Conservation (phyloP, 2,888 invertebrate genomes). For the Drosophila mayaguana region DNA sequence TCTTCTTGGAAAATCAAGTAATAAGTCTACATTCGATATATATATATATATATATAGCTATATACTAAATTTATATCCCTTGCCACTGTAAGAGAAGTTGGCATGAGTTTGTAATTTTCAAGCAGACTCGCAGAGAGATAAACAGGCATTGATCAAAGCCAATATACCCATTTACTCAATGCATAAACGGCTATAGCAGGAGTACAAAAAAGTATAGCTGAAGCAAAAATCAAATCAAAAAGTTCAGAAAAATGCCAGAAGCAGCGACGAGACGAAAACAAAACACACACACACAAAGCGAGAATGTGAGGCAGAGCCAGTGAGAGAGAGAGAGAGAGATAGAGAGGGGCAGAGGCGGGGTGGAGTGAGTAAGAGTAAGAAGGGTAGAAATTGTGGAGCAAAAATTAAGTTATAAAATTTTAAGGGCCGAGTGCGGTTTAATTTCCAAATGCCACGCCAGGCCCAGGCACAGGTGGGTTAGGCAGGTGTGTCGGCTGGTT, state of each 20-base stretch:
- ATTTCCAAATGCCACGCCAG: slow-evolving; percentile 76
- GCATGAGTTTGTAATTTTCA: no score
- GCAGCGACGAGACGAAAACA: slow-evolving; percentile 26
- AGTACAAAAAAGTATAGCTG: slow-evolving; percentile 31
- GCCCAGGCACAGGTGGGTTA: slow-evolving; percentile 61
- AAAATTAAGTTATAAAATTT: slow-evolving; percentile 80
- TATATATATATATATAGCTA: no score
- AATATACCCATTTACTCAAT: not conserved
- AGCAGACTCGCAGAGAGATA: no score
- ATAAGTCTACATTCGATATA: no score
- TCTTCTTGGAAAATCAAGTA: no score
- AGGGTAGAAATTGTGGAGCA: slow-evolving; percentile 46
- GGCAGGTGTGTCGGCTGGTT: slow-evolving; percentile 46
- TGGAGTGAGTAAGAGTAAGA: not conserved
- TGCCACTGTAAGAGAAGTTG: no score
- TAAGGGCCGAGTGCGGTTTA: slow-evolving; percentile 76
- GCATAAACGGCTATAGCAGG: slow-evolving; percentile 13
- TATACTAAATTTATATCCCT: no score
- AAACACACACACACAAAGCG: not conserved
- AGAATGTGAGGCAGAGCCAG: not conserved
- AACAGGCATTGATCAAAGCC: not conserved
- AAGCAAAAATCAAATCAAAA: slow-evolving; percentile 77
- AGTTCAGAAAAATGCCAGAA: slow-evolving; percentile 78
- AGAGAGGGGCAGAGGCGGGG: not conserved
- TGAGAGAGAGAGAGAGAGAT: not conserved